These are phyloP conservation scores for Olivierus martensii DNA, from an alignment of 1,140 invertebrate genomes.

Conservation along the genomic window DNA sequence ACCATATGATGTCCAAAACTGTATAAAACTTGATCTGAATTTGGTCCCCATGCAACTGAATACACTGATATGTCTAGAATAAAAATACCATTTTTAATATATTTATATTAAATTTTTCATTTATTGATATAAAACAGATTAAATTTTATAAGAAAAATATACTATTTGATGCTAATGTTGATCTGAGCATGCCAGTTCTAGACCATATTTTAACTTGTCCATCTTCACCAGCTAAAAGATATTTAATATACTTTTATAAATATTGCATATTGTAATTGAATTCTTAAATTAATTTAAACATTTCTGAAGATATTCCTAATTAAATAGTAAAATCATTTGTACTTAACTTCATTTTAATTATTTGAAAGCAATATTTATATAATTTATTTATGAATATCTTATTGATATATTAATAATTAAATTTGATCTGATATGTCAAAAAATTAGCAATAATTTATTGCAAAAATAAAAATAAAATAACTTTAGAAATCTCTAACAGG, in stretches of 20 bases:
- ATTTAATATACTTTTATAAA: neutral
- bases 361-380: too few species aligned
- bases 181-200: constrained; percentile 81
- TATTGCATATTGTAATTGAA: neutral
- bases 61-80: constrained; percentile 52
- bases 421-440: too few species aligned
- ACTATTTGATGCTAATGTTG: constrained; percentile 66
- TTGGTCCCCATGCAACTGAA: constrained; percentile 71
- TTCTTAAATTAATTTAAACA: too few species aligned
- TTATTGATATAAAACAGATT: neutral
- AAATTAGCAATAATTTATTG: too few species aligned
- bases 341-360: too few species aligned
- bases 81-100: constrained; percentile 5
- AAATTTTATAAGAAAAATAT: constrained; percentile 1
- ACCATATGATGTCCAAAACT: constrained; percentile 65
- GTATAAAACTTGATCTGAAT: constrained; percentile 68
- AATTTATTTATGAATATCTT: too few species aligned
- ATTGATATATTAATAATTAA: too few species aligned
- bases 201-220: constrained; percentile 95
- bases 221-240: constrained; percentile 76
- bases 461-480: too few species aligned
- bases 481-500: too few species aligned
- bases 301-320: too few species aligned
- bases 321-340: too few species aligned
- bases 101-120: neutral